Base-by-base conservation (phyloP, 2,888 invertebrate genomes). In the Spodoptera picta region DNA sequence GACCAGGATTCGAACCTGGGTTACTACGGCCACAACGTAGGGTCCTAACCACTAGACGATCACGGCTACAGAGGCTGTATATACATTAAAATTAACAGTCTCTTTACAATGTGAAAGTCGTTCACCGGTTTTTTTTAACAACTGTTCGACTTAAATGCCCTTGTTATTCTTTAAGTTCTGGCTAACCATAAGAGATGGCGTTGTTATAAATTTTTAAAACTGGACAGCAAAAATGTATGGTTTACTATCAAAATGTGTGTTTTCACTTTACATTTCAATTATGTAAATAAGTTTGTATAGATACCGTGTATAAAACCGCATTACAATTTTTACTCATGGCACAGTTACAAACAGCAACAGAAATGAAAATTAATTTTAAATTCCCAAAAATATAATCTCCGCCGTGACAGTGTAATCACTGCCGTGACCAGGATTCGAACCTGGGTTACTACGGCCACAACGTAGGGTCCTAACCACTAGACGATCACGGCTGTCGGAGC, bases 401-500 rank as follows among this genome's bases (percentile, higher is more conserved):
- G 23, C 77, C 80, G 69, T 53, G 73, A 78, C 76, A 80, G 73
- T 79, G 62, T 54, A 51, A 60, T 12, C 78, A 79, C 78, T 80
- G 81, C 79, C 79, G 74, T 79, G 80, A 82, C 79, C 96, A 96
- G 96, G 96, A 96, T 96, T 96, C 96, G 96, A 96, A 96, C 96
- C 96, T 96, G 96, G 96, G 96, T 96, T 96, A 96, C 95, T 95
- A 95, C 96, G 95, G 95, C 96, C 95, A 96, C 95, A 95, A 95
- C 95, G 95, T 95, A 95, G 95, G 94, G 95, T 96, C 95, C 95
- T 96, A 96, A 96, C 96, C 96, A 96, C 96, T 96, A 96, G 95
- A 96, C 96, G 95, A 96, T 96, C 95, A 96, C 96, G 96, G 95
- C 96, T 95, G 80, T 67, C 84, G 89, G 87, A 89, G 89, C 88